phyloP scores from a whole-genome alignment of 2,888 invertebrate species.

The Cephus nigrinus region DNA sequence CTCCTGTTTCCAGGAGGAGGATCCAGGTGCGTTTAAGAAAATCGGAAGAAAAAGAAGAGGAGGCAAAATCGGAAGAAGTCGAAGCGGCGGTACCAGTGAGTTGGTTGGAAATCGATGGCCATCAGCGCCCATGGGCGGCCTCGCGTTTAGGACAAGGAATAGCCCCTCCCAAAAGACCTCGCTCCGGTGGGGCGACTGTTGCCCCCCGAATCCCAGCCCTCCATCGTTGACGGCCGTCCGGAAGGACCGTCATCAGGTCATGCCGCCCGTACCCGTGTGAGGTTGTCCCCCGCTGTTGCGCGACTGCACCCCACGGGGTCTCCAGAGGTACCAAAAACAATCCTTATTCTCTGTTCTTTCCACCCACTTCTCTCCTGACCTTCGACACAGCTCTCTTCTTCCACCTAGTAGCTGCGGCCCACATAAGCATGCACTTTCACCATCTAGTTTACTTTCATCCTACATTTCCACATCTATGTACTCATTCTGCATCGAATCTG shows the following conservation, averaged over 20 bases:
- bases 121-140: conserved; percentile 89
- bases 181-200: conserved; percentile 96
- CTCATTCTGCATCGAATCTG: background rate
- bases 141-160: conserved; percentile 95
- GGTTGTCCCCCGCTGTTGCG: conserved; percentile 66
- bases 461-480: background rate
- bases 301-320: conserved; percentile 64
- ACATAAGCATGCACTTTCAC: background rate
- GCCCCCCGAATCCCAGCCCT: conserved; percentile 67
- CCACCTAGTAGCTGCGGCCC: background rate
- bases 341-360: background rate
- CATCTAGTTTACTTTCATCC: background rate
- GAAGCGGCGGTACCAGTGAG: conserved; percentile 46
- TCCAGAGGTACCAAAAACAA: conserved; percentile 53
- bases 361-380: background rate
- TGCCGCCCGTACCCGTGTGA: conserved; percentile 63
- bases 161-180: conserved; percentile 97
- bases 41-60: background rate
- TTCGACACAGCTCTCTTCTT: background rate
- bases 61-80: conserved; percentile 31
- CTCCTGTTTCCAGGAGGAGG: conserved; percentile 8
- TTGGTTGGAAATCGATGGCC: conserved; percentile 65
- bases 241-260: conserved; percentile 59
- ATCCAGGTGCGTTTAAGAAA: background rate
- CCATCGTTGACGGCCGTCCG: conserved; percentile 49